Evolutionary conservation across 2,797 vertebrate genomes (phyloP).

Genomic region (Schizothorax lantsangensis): DNA sequence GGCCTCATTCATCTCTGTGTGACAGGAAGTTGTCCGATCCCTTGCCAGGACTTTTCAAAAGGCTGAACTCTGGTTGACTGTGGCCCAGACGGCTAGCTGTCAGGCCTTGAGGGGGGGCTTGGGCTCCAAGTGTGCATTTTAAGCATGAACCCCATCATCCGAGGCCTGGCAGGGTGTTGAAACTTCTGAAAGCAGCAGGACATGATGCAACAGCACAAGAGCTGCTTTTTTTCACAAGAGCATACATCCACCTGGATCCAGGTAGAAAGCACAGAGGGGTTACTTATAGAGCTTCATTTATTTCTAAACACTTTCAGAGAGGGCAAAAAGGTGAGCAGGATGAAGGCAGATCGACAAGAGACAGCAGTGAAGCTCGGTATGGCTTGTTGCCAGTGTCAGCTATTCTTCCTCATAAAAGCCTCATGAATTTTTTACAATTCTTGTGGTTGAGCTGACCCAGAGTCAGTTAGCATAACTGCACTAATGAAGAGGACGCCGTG

Average conservation of each 20-base stretch:
- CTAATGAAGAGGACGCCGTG: conserved; percentile 44
- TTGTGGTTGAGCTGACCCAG: conserved; percentile 46
- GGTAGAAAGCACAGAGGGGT: conserved; percentile 14
- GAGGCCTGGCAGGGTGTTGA: conserved; percentile 50
- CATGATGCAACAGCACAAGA: conserved; percentile 66
- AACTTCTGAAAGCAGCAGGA: conserved; percentile 41
- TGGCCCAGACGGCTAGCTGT: conserved; percentile 56
- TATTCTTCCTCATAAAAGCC: conserved; percentile 44
- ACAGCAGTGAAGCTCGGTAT: conserved; percentile 33
- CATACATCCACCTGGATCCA: conserved; percentile 59
- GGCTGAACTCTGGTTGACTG: conserved; percentile 65
- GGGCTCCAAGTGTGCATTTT: conserved; percentile 60
- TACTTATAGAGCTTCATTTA: conserved; percentile 32
- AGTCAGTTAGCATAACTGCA: conserved; percentile 41
- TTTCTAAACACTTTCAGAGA: conserved; percentile 28
- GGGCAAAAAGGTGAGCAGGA: conserved; percentile 20
- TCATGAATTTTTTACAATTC: conserved; percentile 60
- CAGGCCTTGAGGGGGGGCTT: conserved; percentile 45
- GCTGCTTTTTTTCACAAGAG: conserved; percentile 34
- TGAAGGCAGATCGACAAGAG: conserved; percentile 30
- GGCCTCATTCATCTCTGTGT: conserved; percentile 59
- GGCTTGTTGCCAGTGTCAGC: conserved; percentile 41
- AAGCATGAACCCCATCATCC: conserved; percentile 47
- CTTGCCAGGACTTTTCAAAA: conserved; percentile 63
- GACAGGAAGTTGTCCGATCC: conserved; percentile 57